phyloP scores from a whole-genome alignment of 2,113 vertebrate genomes.

The Perca flavescens region DNA sequence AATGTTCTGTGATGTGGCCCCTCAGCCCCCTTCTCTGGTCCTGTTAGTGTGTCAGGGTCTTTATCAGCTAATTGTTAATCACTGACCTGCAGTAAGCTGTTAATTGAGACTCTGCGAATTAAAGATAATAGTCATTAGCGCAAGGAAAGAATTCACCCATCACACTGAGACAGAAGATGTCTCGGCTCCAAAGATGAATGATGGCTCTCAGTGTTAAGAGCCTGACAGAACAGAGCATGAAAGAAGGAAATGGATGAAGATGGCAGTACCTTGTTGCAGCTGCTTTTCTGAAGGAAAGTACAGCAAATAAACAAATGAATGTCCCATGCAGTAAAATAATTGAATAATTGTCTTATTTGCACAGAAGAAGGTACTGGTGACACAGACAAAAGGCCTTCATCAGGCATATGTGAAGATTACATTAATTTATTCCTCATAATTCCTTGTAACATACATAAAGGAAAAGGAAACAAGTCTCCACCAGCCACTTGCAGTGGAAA shows the following conservation, averaged over 20 bases:
- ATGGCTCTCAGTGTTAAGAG: slow-evolving; percentile 49
- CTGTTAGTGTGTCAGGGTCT: slow-evolving; percentile 41
- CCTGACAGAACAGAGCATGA: slow-evolving; percentile 14
- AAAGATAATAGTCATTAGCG: slow-evolving; percentile 68
- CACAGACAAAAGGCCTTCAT: too few relatives aligned
- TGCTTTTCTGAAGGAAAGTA: background rate
- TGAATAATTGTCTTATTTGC: too few relatives aligned
- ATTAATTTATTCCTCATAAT: too few relatives aligned
- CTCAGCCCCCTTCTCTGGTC: slow-evolving; percentile 10
- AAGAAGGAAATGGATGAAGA: slow-evolving; percentile 37
- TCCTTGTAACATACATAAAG: too few relatives aligned
- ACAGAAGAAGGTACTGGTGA: too few relatives aligned
- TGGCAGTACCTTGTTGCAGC: background rate
- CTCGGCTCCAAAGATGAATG: slow-evolving; percentile 48
- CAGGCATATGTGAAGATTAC: too few relatives aligned
- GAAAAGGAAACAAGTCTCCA: too few relatives aligned
- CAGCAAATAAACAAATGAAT: too few relatives aligned
- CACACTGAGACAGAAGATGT: slow-evolving; percentile 57
- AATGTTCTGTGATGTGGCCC: background rate
- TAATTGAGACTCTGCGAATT: slow-evolving; percentile 67
- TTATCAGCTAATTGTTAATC: slow-evolving; percentile 65
- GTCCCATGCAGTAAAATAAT: too few relatives aligned
- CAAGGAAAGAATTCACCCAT: slow-evolving; percentile 56
- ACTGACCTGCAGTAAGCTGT: slow-evolving; percentile 68
- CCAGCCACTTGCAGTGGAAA: too few relatives aligned